phyloP scores from a whole-genome alignment of 2,797 vertebrate genomes.

The Manis pentadactyla region DNA sequence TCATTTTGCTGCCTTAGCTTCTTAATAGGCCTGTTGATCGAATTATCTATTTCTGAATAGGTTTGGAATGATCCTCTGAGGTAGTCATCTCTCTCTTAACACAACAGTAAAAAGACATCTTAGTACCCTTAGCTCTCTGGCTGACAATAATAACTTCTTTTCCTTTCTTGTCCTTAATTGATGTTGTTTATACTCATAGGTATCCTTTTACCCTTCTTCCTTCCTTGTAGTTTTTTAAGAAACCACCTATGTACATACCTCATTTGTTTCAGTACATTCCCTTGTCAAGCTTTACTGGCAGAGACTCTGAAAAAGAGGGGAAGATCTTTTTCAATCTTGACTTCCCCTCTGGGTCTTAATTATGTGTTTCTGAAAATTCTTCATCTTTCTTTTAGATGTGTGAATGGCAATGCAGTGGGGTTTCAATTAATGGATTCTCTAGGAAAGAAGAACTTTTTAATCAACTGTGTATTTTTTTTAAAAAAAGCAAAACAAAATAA shows the following conservation, averaged over 20 bases:
- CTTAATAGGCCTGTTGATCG: slow-evolving; percentile 20
- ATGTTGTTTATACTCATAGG: not conserved
- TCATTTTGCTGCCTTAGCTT: not conserved
- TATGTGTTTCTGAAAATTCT: slow-evolving; percentile 34
- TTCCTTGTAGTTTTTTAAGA: slow-evolving; percentile 18
- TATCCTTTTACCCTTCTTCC: not conserved
- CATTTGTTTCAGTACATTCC: slow-evolving; percentile 16
- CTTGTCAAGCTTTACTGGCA: slow-evolving; percentile 9
- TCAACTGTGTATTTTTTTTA: not conserved
- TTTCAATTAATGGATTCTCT: not conserved
- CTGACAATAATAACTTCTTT: not conserved
- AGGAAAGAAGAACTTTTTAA: not conserved
- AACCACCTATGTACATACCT: not conserved
- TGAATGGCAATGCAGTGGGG: not conserved
- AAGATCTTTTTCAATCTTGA: slow-evolving; percentile 47
- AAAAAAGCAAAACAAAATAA: not conserved
- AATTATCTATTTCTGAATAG: slow-evolving; percentile 6
- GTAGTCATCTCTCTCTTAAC: slow-evolving; percentile 24
- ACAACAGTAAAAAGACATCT: not conserved
- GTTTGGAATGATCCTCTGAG: not conserved
- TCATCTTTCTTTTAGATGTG: not conserved
- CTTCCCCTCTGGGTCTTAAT: slow-evolving; percentile 66
- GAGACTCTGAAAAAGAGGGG: not conserved
- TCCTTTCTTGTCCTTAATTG: slow-evolving; percentile 57
- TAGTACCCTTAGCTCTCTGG: not conserved